phyloP scores from a whole-genome alignment of 2,888 invertebrate species.

The Chironomus tentans region DNA sequence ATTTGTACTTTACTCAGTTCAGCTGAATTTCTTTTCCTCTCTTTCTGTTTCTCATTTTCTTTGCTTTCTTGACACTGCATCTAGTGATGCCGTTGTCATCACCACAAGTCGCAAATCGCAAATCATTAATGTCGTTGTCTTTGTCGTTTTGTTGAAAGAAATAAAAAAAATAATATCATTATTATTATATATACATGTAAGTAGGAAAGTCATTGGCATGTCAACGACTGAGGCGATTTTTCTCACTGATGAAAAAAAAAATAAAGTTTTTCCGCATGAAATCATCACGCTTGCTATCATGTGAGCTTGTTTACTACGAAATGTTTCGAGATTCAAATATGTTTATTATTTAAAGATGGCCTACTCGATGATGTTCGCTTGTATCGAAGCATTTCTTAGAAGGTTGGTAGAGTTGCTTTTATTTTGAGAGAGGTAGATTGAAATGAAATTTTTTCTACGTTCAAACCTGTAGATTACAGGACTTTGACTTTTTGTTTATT shows the following conservation, averaged over 20 bases:
- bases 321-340: too few species aligned
- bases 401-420: too few species aligned
- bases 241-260: background rate
- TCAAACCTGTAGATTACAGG: too few species aligned
- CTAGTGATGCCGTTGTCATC: background rate
- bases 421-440: too few species aligned
- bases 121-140: background rate
- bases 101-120: background rate
- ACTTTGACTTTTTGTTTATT: too few species aligned
- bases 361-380: too few species aligned
- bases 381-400: too few species aligned
- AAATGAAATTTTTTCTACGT: too few species aligned
- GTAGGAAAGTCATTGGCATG: background rate
- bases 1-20: background rate
- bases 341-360: too few species aligned
- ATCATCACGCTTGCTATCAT: too few species aligned
- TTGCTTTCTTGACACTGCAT: background rate
- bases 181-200: too few species aligned
- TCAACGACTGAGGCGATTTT: background rate
- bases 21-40: background rate
- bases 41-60: background rate
- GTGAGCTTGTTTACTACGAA: too few species aligned
- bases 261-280: background rate
- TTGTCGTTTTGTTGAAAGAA: background rate
- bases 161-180: background rate